Evolutionary conservation across 2,888 invertebrate species (phyloP).

Genomic region (Andrena bicolor): DNA sequence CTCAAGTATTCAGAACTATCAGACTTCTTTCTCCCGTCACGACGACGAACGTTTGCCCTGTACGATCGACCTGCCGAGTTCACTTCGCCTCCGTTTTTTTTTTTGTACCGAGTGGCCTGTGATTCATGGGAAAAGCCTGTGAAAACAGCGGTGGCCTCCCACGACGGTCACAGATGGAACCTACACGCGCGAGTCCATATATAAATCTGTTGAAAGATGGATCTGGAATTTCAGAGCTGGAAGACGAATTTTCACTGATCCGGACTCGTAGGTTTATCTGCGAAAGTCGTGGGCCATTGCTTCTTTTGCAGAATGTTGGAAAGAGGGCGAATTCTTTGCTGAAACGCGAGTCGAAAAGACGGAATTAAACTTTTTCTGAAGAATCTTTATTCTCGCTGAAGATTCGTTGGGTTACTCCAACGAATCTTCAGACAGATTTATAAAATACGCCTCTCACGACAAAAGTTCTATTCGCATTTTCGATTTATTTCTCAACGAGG

Average conservation of each 20-base stretch:
- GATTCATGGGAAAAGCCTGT: not conserved
- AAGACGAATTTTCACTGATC: not conserved
- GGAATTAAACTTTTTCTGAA: not conserved
- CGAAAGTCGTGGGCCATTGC: not conserved
- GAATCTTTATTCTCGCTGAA: not conserved
- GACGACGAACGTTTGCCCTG: constrained; percentile 38
- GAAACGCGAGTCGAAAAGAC: not conserved
- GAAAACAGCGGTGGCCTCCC: not conserved
- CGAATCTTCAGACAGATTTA: not conserved
- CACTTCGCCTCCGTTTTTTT: constrained; percentile 58
- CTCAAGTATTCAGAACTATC: constrained; percentile 59
- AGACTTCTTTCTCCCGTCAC: constrained; percentile 52
- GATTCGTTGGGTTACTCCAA: not conserved
- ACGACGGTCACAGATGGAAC: not conserved
- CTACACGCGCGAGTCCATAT: not conserved
- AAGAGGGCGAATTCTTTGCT: not conserved
- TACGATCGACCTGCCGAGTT: constrained; percentile 59
- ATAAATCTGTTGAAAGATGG: not conserved
- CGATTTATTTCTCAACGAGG: not conserved
- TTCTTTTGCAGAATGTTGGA: not conserved
- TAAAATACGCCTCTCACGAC: no score
- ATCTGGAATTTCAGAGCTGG: not conserved
- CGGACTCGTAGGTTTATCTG: not conserved
- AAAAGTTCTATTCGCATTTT: not conserved
- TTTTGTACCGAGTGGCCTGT: constrained; percentile 11